Evolutionary conservation across 2,888 invertebrate species (phyloP), one percentile per base, ranked within the genome.

Genomic region (Chloromyia formosa): DNA sequence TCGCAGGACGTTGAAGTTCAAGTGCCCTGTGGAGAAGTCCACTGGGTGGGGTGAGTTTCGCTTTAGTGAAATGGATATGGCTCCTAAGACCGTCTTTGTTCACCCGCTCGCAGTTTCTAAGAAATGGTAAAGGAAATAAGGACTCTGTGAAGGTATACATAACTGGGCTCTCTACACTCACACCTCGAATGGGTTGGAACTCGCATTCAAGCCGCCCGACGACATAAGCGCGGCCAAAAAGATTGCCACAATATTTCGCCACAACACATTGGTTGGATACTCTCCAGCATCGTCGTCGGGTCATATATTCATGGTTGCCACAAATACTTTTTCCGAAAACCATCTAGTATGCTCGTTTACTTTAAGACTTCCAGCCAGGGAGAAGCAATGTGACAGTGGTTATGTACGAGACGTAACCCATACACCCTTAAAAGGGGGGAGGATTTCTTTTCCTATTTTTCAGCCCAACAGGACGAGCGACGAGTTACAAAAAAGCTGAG

Each of bases 181-280:
- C 1, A 66, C 66, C 22, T 3, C 14, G 49, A 66, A 66, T 45
- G 73, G 73, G 73, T 60, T 73, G 73, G 61, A 9, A 73, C 27
- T 35, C 7, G 27, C 73, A 35, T 66, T 66, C 35, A 49, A 20
- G 35, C 73, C 45, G n/a, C 73, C 53, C 61, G 27, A 35, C 27
- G 27, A 60, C 61, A 73, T 73, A 73, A 73, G 64, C 73, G 73
- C 53, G 73, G 73, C 62, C 40, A 61, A 73, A 69, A 60, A 73
- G 78, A 78, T 78, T 78, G 79, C 80, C 80, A 79, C 80, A 80
- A 79, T 79, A 80, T 80, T 80, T 79, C 77, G 80, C 80, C 80
- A 78, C 80, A 80, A 81, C 78, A 81, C 80, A 81, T 81, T 81
- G 80, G 80, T 79, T 76, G 79, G 78, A 80, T 78, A 77, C 78